Percentiles rank a stretch among this genome's conserved stretches.
These are phyloP conservation scores for Vespertilio murinus DNA, from an alignment of 2,797 vertebrate genomes.

Conservation along the genomic window DNA sequence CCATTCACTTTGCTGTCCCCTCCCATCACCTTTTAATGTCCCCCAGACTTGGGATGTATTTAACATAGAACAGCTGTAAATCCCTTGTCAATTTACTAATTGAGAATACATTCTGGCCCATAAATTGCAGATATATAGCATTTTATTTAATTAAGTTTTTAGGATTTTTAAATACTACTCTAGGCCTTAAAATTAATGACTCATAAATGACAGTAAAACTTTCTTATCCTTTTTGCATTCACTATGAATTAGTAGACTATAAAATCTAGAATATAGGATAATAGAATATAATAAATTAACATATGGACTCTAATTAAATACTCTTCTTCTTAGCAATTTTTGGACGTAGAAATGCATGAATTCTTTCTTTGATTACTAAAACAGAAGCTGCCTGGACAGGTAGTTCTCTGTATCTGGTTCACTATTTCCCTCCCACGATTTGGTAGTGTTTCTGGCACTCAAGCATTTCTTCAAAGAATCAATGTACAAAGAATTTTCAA, in stretches of 20 bases:
- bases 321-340: constrained; percentile 18
- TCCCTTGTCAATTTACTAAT: background rate
- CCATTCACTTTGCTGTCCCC: background rate
- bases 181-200: constrained; percentile 1
- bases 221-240: background rate
- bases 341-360: background rate
- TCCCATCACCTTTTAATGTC: background rate
- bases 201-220: background rate
- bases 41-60: background rate
- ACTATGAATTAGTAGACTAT: background rate
- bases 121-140: background rate
- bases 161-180: background rate
- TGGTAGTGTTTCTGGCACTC: background rate
- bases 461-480: background rate
- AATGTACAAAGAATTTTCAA: background rate
- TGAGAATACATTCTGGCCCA: background rate
- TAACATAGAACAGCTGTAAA: background rate
- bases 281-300: background rate
- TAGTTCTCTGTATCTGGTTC: background rate
- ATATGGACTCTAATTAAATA: background rate
- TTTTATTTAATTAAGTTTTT: background rate
- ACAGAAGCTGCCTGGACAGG: background rate
- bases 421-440: background rate
- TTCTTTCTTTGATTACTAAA: background rate
- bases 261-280: background rate